These are phyloP conservation scores for Hetaerina americana DNA, from an alignment of 1,140 invertebrate species.

Conservation along the genomic window DNA sequence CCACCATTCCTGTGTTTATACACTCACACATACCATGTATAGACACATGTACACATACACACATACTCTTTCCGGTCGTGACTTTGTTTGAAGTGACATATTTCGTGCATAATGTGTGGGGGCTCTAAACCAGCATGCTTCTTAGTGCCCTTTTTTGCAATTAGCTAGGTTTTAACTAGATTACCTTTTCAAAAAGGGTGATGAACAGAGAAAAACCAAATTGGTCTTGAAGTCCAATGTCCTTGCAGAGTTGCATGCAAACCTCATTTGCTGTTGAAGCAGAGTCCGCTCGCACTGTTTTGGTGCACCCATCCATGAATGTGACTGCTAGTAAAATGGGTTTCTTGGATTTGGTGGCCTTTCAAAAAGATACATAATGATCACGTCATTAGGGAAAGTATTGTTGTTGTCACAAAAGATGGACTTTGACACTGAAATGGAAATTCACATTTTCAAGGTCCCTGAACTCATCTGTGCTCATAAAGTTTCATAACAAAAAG, in stretches of 20 bases:
- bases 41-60: too few relatives aligned
- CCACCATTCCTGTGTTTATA: too few relatives aligned
- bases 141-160: too few relatives aligned
- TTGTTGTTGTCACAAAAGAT: too few relatives aligned
- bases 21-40: too few relatives aligned
- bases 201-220: conserved; percentile 91
- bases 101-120: too few relatives aligned
- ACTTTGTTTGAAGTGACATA: too few relatives aligned
- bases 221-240: conserved; percentile 60
- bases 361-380: conserved; percentile 22
- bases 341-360: conserved; percentile 73
- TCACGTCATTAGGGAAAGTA: too few relatives aligned
- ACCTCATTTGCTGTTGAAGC: conserved; percentile 81
- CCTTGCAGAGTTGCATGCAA: conserved; percentile 65
- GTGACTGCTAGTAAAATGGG: conserved; percentile 71
- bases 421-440: neutral
- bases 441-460: neutral
- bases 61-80: too few relatives aligned
- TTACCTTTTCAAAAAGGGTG: conserved; percentile 72
- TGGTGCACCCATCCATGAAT: conserved; percentile 76
- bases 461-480: conserved; percentile 9
- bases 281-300: conserved; percentile 76
- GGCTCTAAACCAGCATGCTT: too few relatives aligned
- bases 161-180: too few relatives aligned
- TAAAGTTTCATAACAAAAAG: conserved; percentile 25